These are phyloP conservation scores for Myocastor coypus DNA, from an alignment of 2,113 vertebrate species.

Conservation along the genomic window DNA sequence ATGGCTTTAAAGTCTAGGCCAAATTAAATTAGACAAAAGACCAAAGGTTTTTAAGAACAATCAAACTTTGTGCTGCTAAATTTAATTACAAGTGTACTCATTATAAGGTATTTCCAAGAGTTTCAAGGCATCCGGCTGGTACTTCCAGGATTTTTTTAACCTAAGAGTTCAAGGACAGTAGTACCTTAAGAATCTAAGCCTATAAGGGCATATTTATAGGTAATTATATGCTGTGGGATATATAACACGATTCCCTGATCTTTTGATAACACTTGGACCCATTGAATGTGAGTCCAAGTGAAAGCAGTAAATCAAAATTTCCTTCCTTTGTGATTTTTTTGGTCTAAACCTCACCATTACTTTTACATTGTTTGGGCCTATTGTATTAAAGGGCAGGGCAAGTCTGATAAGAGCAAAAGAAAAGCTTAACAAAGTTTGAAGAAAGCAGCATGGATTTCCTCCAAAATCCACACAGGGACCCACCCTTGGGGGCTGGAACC, in stretches of 20 bases:
- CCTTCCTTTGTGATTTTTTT: conserved; percentile 86
- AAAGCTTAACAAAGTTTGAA: conserved; percentile 79
- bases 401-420: conserved; percentile 87
- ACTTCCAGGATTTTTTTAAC: conserved; percentile 49
- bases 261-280: conserved; percentile 72
- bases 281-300: conserved; percentile 83
- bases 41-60: conserved; percentile 41
- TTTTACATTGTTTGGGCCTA: conserved; percentile 86
- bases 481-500: conserved; percentile 80
- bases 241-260: conserved; percentile 73
- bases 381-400: conserved; percentile 84
- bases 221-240: conserved; percentile 69
- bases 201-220: conserved; percentile 61
- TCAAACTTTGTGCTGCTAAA: not conserved
- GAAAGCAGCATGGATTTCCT: conserved; percentile 78
- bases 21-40: conserved; percentile 67
- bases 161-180: conserved; percentile 34
- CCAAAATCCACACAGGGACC: conserved; percentile 81
- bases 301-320: conserved; percentile 88
- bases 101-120: conserved; percentile 45
- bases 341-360: conserved; percentile 83
- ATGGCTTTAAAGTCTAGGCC: not conserved
- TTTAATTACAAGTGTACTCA: conserved; percentile 49
- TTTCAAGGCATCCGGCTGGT: conserved; percentile 53
- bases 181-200: conserved; percentile 66